Conservation (phyloP, 1,140 invertebrate species). For the Drosophila virilis region DNA sequence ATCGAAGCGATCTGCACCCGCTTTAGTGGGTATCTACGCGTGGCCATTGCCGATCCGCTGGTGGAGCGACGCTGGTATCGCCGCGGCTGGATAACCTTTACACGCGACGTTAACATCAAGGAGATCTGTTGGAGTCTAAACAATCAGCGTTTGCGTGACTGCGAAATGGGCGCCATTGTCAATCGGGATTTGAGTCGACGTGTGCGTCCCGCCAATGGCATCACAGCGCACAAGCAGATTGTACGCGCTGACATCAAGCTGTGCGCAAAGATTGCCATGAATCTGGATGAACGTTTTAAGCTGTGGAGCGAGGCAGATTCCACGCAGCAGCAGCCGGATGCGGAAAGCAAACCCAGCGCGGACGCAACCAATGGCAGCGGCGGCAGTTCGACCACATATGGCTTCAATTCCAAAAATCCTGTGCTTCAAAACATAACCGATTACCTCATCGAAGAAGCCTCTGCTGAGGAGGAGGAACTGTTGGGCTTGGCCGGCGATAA, state of each 20-base stretch:
- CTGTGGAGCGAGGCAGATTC: conserved; percentile 87
- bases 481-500: conserved; percentile 89
- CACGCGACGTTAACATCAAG: conserved; percentile 98
- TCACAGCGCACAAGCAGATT: conserved; percentile 95
- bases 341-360: not conserved
- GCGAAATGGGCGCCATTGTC: conserved; percentile 96
- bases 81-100: conserved; percentile 99
- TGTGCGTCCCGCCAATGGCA: conserved; percentile 96
- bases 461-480: conserved; percentile 98
- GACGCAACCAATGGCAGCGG: conserved; percentile 83
- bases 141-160: conserved; percentile 93
- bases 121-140: conserved; percentile 99
- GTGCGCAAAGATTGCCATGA: conserved; percentile 97
- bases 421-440: conserved; percentile 98
- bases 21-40: conserved; percentile 97
- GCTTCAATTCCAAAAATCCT: conserved; percentile 96
- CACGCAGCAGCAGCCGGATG: conserved; percentile 64
- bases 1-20: conserved; percentile 98
- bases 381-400: conserved; percentile 86
- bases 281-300: conserved; percentile 93
- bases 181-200: conserved; percentile 96
- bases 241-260: conserved; percentile 96
- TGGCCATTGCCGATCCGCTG: conserved; percentile 98
- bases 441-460: conserved; percentile 99
- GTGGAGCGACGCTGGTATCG: conserved; percentile 97